Base-by-base conservation (phyloP, 2,113 vertebrate species). In the Pelecanus crispus region DNA sequence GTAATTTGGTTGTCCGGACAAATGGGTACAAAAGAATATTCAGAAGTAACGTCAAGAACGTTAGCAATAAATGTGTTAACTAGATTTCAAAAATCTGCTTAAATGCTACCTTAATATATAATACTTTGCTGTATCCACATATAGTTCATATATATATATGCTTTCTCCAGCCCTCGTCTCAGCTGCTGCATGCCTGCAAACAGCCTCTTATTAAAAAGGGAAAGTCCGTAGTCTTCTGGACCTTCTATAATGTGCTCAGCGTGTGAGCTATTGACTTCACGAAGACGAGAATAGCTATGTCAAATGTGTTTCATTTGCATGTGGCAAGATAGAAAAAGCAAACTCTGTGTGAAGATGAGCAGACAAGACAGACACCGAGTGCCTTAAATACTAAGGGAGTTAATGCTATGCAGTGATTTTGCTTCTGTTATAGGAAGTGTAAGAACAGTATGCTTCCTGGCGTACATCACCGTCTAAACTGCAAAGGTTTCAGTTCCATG, bases 401-500 rank as follows among this genome's bases (percentile, higher is more conserved):
- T 97, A 97, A 96, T 96, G 86, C 70, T 88, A 83, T 93, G 96
- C 97, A 96, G 94, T 81, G 95, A 96, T 97, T 97, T 96, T 95
- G 87, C 95, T 93, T 97, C 94, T 97, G 95, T 91, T 94, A 62
- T 84, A 93, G 77, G 94, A 96, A 95, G 87, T 96, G 88, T 93
- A 95, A 96, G 95, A 97, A 89, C 95, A 91, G 90, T 77, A 68
- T 92, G 95, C 96, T 97, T 84, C 90, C 92, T 96, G 95, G 96
- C 81, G 6, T 93, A 65, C 85, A 90, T 94, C 26, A 21, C 94
- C 88, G 56, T 94, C 95, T 89, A 40, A 84, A 86, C 97, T 93
- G 94, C 92, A 93, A 96, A 97, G 95, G 91, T 91, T 97, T 95
- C 94, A 93, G 73, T 97, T 98, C 97, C 98, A 97, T 98, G 97